Evolutionary conservation across 2,888 invertebrate genomes (phyloP).

Genomic region (Mactromeris polynyma): DNA sequence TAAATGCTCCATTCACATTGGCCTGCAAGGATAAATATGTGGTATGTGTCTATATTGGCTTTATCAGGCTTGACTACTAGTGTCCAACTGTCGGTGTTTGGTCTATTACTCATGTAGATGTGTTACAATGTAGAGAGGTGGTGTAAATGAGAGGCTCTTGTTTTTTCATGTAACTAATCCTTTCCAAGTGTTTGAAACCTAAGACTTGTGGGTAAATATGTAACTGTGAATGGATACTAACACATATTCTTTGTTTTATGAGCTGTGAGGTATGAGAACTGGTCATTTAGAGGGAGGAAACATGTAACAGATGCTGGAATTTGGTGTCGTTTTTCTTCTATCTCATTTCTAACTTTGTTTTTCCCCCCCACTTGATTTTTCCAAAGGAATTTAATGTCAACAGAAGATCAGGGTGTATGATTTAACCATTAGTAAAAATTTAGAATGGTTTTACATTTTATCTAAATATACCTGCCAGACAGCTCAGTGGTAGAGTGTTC

Average conservation of each 20-base stretch:
- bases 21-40: no score
- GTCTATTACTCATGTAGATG: no score
- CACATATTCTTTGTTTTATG: constrained; percentile 40
- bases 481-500: no score
- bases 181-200: constrained; percentile 36
- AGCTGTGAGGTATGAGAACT: constrained; percentile 21
- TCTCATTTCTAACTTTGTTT: background rate
- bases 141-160: background rate
- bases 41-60: no score
- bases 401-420: no score
- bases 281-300: constrained; percentile 1
- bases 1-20: no score
- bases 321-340: background rate
- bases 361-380: background rate
- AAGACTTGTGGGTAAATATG: constrained; percentile 56
- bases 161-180: background rate
- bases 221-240: constrained; percentile 12
- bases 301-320: background rate
- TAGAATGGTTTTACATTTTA: no score
- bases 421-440: no score
- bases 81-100: no score
- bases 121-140: no score
- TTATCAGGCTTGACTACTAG: no score
- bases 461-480: no score
- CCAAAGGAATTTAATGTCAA: background rate